Percentiles rank a stretch among this genome's conserved stretches.
Conservation (phyloP, 2,113 vertebrate genomes). For the Phrynosoma blainvillii region DNA sequence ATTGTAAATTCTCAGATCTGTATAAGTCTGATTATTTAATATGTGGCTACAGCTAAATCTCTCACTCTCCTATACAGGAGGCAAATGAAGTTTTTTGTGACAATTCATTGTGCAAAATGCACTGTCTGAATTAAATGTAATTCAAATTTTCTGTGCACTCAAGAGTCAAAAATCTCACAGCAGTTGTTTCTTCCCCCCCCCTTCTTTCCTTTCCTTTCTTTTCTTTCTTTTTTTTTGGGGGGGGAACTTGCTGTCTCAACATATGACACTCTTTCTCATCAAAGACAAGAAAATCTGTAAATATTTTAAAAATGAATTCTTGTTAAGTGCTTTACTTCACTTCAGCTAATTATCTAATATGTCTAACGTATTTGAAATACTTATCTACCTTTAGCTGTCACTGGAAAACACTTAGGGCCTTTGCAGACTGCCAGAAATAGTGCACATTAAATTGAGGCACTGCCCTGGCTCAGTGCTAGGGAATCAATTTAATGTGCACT, state of each 20-base stretch:
- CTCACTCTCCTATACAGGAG: background rate
- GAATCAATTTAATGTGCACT: no score
- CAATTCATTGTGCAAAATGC: no score
- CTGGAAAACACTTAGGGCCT: background rate
- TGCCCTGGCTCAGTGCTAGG: no score
- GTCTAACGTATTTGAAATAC: background rate
- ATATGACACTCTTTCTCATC: background rate
- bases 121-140: no score
- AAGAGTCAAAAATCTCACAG: no score
- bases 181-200: no score
- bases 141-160: no score
- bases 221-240: background rate
- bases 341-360: background rate
- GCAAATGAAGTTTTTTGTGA: background rate
- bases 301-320: background rate
- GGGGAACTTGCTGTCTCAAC: background rate
- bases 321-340: background rate
- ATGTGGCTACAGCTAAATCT: conserved; percentile 1
- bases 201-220: no score
- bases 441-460: no score
- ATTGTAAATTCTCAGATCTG: conserved; percentile 22
- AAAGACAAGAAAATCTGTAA: no score
- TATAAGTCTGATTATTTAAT: conserved; percentile 18
- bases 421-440: no score
- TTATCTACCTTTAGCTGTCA: background rate